phyloP scores from a whole-genome alignment of 2,888 invertebrate species.

The Nomada hirtipes region DNA sequence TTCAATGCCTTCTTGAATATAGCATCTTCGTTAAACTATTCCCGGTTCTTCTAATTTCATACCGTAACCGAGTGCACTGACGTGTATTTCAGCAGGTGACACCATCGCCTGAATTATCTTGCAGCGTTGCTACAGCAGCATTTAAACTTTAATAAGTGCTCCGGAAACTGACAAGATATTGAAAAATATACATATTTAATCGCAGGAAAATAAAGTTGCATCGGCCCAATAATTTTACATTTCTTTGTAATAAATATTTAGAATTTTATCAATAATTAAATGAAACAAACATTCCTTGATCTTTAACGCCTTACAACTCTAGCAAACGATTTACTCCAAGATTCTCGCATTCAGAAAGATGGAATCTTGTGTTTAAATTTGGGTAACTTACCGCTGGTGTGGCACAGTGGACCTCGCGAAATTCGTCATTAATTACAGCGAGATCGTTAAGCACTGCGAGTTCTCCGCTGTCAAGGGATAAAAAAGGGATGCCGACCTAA shows the following conservation, averaged over 20 bases:
- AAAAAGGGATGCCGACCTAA: constrained; percentile 31
- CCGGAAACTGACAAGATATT: too few species aligned
- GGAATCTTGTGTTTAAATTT: constrained; percentile 11
- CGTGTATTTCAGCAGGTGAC: background rate
- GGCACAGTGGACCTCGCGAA: constrained; percentile 34
- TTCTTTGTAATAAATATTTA: too few species aligned
- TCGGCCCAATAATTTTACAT: too few species aligned
- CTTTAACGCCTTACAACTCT: too few species aligned
- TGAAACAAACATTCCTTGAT: too few species aligned
- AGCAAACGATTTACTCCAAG: constrained; percentile 5
- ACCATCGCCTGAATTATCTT: too few species aligned
- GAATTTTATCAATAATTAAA: too few species aligned
- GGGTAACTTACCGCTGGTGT: constrained; percentile 23
- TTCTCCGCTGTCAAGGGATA: constrained; percentile 16
- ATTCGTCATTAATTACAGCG: constrained; percentile 69
- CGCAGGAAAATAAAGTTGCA: too few species aligned
- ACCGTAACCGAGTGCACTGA: background rate
- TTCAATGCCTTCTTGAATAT: background rate
- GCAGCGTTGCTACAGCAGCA: too few species aligned
- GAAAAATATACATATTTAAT: too few species aligned
- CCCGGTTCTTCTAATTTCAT: background rate
- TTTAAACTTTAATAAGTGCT: too few species aligned
- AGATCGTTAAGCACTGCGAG: constrained; percentile 63
- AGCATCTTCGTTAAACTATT: background rate
- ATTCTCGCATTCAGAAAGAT: constrained; percentile 6